phyloP scores from a whole-genome alignment of 2,888 invertebrate genomes.

The Ganaspis brasiliensis region DNA sequence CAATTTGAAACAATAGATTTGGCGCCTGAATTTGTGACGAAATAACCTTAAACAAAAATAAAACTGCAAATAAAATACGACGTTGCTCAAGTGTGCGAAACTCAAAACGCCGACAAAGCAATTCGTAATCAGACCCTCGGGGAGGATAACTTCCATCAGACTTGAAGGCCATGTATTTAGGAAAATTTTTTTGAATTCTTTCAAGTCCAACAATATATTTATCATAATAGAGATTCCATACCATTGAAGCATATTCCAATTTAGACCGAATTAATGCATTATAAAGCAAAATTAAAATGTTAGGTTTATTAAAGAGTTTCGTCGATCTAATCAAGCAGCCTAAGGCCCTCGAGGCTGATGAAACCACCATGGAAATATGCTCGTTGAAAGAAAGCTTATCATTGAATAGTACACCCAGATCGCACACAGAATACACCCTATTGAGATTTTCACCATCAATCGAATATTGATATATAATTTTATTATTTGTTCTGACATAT shows the following conservation, averaged over 20 bases:
- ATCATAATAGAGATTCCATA: not conserved
- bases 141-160: not conserved
- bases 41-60: too few species aligned
- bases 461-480: not conserved
- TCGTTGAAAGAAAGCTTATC: not conserved
- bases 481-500: not conserved
- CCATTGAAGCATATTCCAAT: too few species aligned
- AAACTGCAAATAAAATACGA: too few species aligned
- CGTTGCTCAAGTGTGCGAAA: not conserved
- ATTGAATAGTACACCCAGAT: not conserved
- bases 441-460: not conserved
- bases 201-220: not conserved
- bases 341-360: not conserved
- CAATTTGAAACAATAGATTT: too few species aligned
- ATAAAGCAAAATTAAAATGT: too few species aligned
- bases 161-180: too few species aligned
- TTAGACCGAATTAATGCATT: too few species aligned
- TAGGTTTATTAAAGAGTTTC: not conserved
- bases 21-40: too few species aligned
- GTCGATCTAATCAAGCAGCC: too few species aligned
- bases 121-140: not conserved
- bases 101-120: too few species aligned
- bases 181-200: not conserved
- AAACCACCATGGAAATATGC: not conserved
- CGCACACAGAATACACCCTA: not conserved